Evolutionary conservation across 2,113 vertebrate genomes (phyloP), one percentile per base, ranked within the genome.

Genomic region (Chroicocephalus ridibundus): DNA sequence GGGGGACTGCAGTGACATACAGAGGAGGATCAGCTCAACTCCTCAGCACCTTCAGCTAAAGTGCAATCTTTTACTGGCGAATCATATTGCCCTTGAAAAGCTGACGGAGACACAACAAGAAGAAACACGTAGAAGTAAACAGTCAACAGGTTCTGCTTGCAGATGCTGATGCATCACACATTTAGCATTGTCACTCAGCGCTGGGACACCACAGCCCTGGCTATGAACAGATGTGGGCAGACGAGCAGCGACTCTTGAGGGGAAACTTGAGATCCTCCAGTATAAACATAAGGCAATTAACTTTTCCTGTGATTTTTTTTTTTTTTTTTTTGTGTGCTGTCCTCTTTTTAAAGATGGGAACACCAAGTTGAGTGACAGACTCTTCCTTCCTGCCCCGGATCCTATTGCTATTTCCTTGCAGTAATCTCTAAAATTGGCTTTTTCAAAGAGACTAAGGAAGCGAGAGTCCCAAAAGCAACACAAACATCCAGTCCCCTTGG

Each of bases 401-500:
- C 71, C 22, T 29, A 0, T 16, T 36, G 54, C 40, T 75, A 4
- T 57, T 82, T 82, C 54, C 46, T 57, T 62, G 40, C 62, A 74
- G 64, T 20, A 42, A 58, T 74, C 58, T 77, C 86, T 58, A 60
- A 80, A 88, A 87, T 1, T 55, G 71, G 26, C 42, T 34, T 94
- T 95, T 97, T 95, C 89, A 94, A 96, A 90, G 93, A 93, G 75
- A 71, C 82, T 83, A 36, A 81, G 42, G 78, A 86, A 97, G 42
- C 51, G 38, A 85, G 62, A 70, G 62, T 66, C 78, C 38, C 86
- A 66, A 62, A 82, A 90, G 70, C 27, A 49, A 66, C 47, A 58
- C 62, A 82, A 92, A 74, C 46, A 87, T 31, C 51, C 60, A 83
- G 32, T 38, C 5, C 78, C 13, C 62, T 64, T 42, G 51, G 82